phyloP scores from a whole-genome alignment of 2,888 invertebrate species.

The Suillia variegata region DNA sequence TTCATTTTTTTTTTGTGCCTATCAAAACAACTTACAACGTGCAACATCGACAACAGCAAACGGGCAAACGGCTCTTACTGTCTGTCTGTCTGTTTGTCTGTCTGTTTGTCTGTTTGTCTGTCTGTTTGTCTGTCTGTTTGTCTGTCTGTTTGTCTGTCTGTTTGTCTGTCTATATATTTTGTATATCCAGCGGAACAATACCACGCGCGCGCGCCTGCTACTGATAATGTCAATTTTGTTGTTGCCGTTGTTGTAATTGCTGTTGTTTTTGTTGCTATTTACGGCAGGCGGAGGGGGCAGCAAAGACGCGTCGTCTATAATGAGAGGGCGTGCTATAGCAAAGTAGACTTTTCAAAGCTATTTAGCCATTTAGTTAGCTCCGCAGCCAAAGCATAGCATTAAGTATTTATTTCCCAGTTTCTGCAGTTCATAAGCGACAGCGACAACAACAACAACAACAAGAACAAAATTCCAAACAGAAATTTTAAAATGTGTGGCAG shows the following conservation, averaged over 20 bases:
- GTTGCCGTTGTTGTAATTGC: conserved; percentile 13
- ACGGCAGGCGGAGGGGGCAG: conserved; percentile 35
- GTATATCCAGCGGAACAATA: conserved; percentile 11
- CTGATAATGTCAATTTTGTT: conserved; percentile 45
- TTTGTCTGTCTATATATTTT: too few species aligned
- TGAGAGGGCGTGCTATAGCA: conserved; percentile 52
- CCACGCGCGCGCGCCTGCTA: conserved; percentile 25
- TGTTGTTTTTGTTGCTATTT: neutral
- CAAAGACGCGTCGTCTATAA: conserved; percentile 51
- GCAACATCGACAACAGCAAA: conserved; percentile 6
- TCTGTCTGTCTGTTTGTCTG: too few species aligned
- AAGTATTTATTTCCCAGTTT: too few species aligned
- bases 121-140: too few species aligned
- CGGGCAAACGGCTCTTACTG: conserved; percentile 3
- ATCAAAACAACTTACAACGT: conserved; percentile 18
- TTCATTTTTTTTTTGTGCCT: too few species aligned
- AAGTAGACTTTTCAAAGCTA: conserved; percentile 53
- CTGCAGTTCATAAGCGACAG: neutral
- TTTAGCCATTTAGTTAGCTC: too few species aligned
- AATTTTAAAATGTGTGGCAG: conserved; percentile 46
- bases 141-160: too few species aligned
- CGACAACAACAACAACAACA: too few species aligned
- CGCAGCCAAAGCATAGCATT: conserved; percentile 49
- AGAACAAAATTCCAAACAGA: too few species aligned
- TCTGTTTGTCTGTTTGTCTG: too few species aligned